phyloP scores from a whole-genome alignment of 2,888 invertebrate species.

The Lymantria monacha region DNA sequence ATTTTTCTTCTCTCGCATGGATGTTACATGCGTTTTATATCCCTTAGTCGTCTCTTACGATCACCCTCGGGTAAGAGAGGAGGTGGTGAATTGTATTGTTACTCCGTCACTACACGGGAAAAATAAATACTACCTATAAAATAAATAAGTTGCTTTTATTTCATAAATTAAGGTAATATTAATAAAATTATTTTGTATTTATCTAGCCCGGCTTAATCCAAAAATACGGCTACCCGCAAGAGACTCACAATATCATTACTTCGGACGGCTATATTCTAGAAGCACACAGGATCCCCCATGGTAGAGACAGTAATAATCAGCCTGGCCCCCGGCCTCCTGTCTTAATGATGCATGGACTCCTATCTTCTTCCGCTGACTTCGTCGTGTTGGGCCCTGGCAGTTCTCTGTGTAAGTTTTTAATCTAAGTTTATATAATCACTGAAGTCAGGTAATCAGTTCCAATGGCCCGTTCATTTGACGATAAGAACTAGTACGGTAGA shows the following conservation, averaged over 20 bases:
- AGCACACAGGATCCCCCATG: slow-evolving; percentile 53
- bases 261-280: slow-evolving; percentile 54
- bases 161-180: too few relatives aligned
- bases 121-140: too few relatives aligned
- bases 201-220: slow-evolving; percentile 48
- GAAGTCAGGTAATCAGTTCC: not conserved
- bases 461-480: too few relatives aligned
- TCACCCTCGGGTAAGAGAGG: too few relatives aligned
- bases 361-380: slow-evolving; percentile 57
- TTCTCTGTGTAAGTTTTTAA: slow-evolving; percentile 41
- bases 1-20: too few relatives aligned
- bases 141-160: too few relatives aligned
- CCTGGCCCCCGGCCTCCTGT: slow-evolving; percentile 34
- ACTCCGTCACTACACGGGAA: too few relatives aligned
- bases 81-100: too few relatives aligned
- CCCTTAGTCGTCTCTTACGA: too few relatives aligned
- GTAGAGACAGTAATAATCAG: slow-evolving; percentile 38
- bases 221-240: slow-evolving; percentile 56
- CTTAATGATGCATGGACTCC: slow-evolving; percentile 54
- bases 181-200: too few relatives aligned
- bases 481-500: too few relatives aligned
- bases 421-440: not conserved
- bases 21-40: too few relatives aligned
- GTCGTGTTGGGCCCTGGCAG: slow-evolving; percentile 45
- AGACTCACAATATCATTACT: slow-evolving; percentile 47